Evolutionary conservation across 2,888 invertebrate genomes (phyloP).

Genomic region (Nymphalis polychloros): DNA sequence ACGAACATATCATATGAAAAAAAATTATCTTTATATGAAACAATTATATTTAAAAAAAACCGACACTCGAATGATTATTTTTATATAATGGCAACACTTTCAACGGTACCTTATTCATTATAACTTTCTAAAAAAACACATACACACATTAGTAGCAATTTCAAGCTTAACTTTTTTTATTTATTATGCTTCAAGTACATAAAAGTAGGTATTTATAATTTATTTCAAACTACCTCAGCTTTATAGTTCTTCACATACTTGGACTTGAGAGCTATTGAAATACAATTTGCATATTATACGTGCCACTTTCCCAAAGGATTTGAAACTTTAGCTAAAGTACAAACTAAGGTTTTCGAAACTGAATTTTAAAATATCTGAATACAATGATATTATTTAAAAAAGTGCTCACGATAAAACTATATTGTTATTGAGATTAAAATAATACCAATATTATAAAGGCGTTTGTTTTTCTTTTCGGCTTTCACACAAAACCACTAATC

Average conservation of each 20-base stretch:
- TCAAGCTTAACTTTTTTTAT: not conserved
- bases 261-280: constrained; percentile 14
- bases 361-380: constrained; percentile 10
- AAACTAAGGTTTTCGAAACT: constrained; percentile 9
- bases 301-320: constrained; percentile 7
- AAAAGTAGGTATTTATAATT: not conserved
- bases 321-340: constrained; percentile 11
- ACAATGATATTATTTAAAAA: not conserved
- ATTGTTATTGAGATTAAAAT: no score
- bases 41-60: no score
- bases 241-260: constrained; percentile 10
- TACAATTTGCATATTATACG: constrained; percentile 18
- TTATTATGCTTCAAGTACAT: not conserved
- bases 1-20: not conserved
- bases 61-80: no score
- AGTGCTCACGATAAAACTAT: no score
- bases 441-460: no score
- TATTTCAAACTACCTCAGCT: constrained; percentile 5
- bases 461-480: no score
- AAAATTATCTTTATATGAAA: not conserved
- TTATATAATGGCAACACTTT: no score
- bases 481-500: no score
- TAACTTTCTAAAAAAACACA: no score
- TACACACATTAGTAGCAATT: not conserved
- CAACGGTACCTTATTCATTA: no score